These are phyloP conservation scores for Drosophila nr. perissopoda DNA, from an alignment of 2,888 invertebrate species.

Conservation along the genomic window DNA sequence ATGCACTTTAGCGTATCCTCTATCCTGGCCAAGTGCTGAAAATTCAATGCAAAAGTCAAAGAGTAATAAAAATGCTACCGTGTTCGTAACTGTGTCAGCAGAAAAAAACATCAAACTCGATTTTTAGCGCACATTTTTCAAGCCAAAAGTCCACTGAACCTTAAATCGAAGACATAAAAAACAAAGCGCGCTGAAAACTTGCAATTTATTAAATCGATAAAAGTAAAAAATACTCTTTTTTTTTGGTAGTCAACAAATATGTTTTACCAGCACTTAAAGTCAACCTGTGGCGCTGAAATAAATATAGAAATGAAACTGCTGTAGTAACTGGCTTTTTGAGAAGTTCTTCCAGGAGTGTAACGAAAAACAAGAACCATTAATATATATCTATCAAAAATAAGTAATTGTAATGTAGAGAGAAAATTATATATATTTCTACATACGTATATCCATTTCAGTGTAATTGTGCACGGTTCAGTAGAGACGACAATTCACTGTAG, in stretches of 20 bases:
- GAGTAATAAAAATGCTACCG: conserved; percentile 56
- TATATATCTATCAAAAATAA: neutral
- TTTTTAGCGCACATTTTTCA: conserved; percentile 46
- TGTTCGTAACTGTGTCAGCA: conserved; percentile 69
- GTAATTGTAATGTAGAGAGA: neutral
- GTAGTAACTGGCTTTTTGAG: neutral
- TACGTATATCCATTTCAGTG: neutral
- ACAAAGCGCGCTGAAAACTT: conserved; percentile 30
- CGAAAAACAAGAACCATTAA: neutral
- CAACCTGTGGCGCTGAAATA: conserved; percentile 35
- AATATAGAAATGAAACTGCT: neutral
- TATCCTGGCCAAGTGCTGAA: conserved; percentile 22
- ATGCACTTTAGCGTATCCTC: conserved; percentile 48
- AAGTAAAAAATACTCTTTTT: conserved; percentile 23
- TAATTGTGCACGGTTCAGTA: neutral
- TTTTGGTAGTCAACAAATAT: conserved; percentile 35
- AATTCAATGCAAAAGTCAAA: conserved; percentile 51
- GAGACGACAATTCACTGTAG: conserved; percentile 14
- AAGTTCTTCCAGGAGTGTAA: no score
- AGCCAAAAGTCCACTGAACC: conserved; percentile 40
- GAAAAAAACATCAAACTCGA: conserved; percentile 34
- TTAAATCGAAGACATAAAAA: conserved; percentile 62
- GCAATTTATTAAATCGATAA: conserved; percentile 76
- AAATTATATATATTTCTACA: neutral
- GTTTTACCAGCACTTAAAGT: conserved; percentile 34